A percentile compares a stretch with the other conserved stretches of the same genome.
phyloP scores from a whole-genome alignment of 92 coral and sea anemone genomes.

The Muricea muricata region DNA sequence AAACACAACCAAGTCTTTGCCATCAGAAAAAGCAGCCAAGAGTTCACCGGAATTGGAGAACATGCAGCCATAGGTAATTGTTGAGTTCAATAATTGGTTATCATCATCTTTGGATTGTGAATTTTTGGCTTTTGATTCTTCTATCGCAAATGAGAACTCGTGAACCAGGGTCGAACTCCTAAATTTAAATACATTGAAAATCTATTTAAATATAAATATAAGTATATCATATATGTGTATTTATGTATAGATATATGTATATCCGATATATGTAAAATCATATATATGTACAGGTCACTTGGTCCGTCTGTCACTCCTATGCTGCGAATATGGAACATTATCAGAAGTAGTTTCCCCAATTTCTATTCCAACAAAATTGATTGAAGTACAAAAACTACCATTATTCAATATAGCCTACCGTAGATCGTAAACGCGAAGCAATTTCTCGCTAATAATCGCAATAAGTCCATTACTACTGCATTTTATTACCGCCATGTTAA shows the following conservation, averaged over 20 bases:
- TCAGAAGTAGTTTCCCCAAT: background rate
- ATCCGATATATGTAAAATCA: no score
- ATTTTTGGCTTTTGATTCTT: background rate
- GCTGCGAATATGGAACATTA: background rate
- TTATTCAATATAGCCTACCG: constrained; percentile 58
- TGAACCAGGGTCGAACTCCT: constrained; percentile 5
- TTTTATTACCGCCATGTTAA: constrained; percentile 74
- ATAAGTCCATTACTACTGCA: constrained; percentile 74
- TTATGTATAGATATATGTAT: no score
- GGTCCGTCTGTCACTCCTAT: background rate
- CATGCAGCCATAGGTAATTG: constrained; percentile 20
- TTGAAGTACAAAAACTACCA: background rate
- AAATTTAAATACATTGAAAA: background rate
- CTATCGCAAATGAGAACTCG: background rate
- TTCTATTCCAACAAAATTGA: background rate
- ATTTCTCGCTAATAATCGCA: constrained; percentile 72
- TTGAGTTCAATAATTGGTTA: background rate
- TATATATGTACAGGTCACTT: no score
- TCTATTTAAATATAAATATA: background rate
- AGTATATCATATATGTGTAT: no score
- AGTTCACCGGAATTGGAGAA: constrained; percentile 81
- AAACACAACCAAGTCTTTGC: constrained; percentile 77
- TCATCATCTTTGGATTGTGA: background rate
- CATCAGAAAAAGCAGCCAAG: constrained; percentile 71
- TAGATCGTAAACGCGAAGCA: constrained; percentile 71